Percentiles rank a stretch among this genome's conserved stretches.
These are phyloP conservation scores for Lacanobia wlatinum DNA, from an alignment of 2,888 invertebrate species.

Conservation along the genomic window DNA sequence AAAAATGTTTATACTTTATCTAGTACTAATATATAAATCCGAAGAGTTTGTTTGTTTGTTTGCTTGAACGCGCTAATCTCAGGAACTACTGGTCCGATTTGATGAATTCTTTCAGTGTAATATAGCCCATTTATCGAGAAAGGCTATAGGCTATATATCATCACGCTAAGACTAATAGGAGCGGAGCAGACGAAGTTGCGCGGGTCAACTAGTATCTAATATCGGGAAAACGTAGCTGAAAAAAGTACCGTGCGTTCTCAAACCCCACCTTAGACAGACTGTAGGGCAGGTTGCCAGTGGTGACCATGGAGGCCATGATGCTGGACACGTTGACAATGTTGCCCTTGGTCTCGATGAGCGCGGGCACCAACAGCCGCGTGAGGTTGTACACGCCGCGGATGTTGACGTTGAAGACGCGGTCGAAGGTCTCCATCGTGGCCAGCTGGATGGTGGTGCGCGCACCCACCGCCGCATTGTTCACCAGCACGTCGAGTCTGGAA, in stretches of 20 bases:
- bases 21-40: too few relatives aligned
- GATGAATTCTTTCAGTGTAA: too few relatives aligned
- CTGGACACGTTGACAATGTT: slow-evolving; percentile 94
- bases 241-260: neutral
- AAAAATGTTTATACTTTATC: too few relatives aligned
- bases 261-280: slow-evolving; percentile 94
- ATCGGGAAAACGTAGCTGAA: neutral
- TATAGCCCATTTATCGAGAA: too few relatives aligned
- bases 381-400: slow-evolving; percentile 91
- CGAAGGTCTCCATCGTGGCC: slow-evolving; percentile 70
- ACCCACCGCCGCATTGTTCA: slow-evolving; percentile 91
- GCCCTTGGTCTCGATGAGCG: slow-evolving; percentile 91
- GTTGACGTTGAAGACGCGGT: slow-evolving; percentile 91
- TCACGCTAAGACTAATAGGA: too few relatives aligned
- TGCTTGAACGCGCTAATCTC: too few relatives aligned
- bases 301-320: slow-evolving; percentile 92
- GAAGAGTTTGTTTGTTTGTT: too few relatives aligned
- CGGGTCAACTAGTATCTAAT: too few relatives aligned
- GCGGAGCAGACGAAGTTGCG: too few relatives aligned
- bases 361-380: slow-evolving; percentile 92
- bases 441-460: slow-evolving; percentile 76
- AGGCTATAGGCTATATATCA: too few relatives aligned
- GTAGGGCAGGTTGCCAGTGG: slow-evolving; percentile 96
- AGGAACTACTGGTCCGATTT: too few relatives aligned
- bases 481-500: slow-evolving; percentile 62